Evolutionary conservation across 1,140 invertebrate species (phyloP), one percentile per base, ranked within the genome.

Genomic region (Cotesia chilonis): DNA sequence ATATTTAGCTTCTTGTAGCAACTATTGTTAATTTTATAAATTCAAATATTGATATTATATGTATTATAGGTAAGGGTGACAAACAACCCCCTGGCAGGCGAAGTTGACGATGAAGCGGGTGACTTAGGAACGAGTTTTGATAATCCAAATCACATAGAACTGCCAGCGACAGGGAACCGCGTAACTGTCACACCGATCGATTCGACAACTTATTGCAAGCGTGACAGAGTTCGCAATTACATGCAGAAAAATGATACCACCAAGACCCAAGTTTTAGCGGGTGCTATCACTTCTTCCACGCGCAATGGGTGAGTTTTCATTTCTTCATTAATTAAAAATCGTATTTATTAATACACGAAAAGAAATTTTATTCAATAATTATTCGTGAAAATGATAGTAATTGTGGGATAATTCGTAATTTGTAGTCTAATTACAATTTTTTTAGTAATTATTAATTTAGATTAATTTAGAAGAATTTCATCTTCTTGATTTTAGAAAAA

Each of bases 141-240:
- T 81, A 92, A 92, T 86, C 91, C 91, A 4, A 92, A 92, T 84
- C 91, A 92, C 76, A 92, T 93, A 72, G 90, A 93, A 78, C 84
- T 92, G 72, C 90, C 91, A 4, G 90, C 85, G 51, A 77, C 81
- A 14, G 82, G 77, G 3, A 47, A 47, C 59, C 81, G 74, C 83
- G 86, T 70, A 70, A 77, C 73, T 6, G 61, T 65, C 80, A 84
- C 79, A 74, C 79, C 86, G 6, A 90, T 94, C 75, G 92, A 94
- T 78, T 88, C 91, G 3, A 90, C 92, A 4, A 94, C 92, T 0
- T 94, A 94, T 78, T 92, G 90, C 82, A 93, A 92, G 84, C 91
- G 88, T 64, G 85, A 88, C 70, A 88, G 80, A 79, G 76, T 84
- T 10, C 72, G 80, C 69, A 83, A 82, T 47, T 76, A 72, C 3